phyloP scores from a whole-genome alignment of 2,888 invertebrate genomes.

The Zhuqinia jingwanae region DNA sequence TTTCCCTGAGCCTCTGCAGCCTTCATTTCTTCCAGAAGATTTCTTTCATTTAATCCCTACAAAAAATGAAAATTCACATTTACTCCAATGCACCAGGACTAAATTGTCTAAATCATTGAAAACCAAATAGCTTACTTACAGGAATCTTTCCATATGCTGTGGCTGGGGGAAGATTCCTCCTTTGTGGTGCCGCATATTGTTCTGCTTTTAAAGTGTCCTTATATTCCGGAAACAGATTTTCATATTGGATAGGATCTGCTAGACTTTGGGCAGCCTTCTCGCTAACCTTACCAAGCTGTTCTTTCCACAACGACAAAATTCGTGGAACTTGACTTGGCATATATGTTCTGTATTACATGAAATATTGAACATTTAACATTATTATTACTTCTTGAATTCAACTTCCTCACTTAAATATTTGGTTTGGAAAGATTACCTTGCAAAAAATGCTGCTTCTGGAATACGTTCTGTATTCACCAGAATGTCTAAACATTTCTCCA shows the following conservation, averaged over 20 bases:
- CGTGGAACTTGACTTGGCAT: slow-evolving; percentile 94
- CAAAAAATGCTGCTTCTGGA: slow-evolving; percentile 99
- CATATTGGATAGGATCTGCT: slow-evolving; percentile 97
- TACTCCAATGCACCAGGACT: neutral
- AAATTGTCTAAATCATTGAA: neutral
- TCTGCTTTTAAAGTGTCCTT: slow-evolving; percentile 88
- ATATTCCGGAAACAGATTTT: slow-evolving; percentile 96
- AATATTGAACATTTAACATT: slow-evolving; percentile 77
- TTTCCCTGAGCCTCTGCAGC: slow-evolving; percentile 83
- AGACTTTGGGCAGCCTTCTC: slow-evolving; percentile 96
- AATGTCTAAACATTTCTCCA: slow-evolving; percentile 93
- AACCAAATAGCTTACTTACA: slow-evolving; percentile 80
- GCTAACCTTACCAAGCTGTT: slow-evolving; percentile 88
- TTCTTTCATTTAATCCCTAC: slow-evolving; percentile 86
- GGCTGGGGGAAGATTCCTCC: slow-evolving; percentile 84
- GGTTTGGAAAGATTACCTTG: slow-evolving; percentile 82
- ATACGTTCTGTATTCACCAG: slow-evolving; percentile 92
- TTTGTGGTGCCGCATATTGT: slow-evolving; percentile 84
- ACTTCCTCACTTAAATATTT: neutral
- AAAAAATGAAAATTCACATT: neutral
- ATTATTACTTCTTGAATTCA: neutral
- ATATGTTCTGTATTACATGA: slow-evolving; percentile 93
- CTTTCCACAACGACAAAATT: slow-evolving; percentile 94
- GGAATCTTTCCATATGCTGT: slow-evolving; percentile 82
- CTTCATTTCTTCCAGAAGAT: slow-evolving; percentile 87